A percentile compares a stretch with the other conserved stretches of the same genome.
Evolutionary conservation across 1,140 invertebrate species (phyloP).

Genomic region (Drosophila micromelanica): DNA sequence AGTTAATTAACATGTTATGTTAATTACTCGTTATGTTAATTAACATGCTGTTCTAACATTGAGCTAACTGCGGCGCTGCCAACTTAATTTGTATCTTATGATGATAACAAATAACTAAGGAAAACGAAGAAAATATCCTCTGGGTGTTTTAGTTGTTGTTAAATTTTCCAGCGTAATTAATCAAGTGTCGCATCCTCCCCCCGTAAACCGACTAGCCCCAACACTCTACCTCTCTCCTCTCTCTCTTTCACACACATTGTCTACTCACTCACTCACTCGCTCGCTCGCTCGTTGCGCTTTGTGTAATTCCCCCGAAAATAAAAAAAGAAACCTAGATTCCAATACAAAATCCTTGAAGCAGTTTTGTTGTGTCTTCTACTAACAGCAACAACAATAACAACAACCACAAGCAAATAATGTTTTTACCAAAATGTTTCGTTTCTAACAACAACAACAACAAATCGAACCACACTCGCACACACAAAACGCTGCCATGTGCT

Average conservation of each 20-base stretch:
- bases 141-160: neutral
- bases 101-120: neutral
- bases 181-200: neutral
- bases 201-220: neutral
- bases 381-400: conserved; percentile 25
- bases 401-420: conserved; percentile 16
- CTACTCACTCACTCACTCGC: conserved; percentile 5
- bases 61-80: conserved; percentile 23
- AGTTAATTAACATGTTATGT: conserved; percentile 28
- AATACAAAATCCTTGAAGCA: neutral
- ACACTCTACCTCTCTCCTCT: conserved; percentile 2
- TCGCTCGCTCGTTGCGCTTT: conserved; percentile 38
- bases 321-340: conserved; percentile 2
- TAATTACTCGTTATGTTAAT: conserved; percentile 22
- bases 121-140: neutral
- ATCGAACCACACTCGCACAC: conserved; percentile 23
- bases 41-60: conserved; percentile 35
- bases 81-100: conserved; percentile 7
- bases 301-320: conserved; percentile 23
- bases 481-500: conserved; percentile 43
- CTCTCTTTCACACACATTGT: conserved; percentile 16
- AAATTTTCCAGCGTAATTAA: conserved; percentile 2
- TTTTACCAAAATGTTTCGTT: conserved; percentile 46
- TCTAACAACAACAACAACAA: conserved; percentile 56
- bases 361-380: conserved; percentile 43